Evolutionary conservation across 2,888 invertebrate genomes (phyloP), one percentile per base, ranked within the genome.

Genomic region (Eupithecia vulgata): DNA sequence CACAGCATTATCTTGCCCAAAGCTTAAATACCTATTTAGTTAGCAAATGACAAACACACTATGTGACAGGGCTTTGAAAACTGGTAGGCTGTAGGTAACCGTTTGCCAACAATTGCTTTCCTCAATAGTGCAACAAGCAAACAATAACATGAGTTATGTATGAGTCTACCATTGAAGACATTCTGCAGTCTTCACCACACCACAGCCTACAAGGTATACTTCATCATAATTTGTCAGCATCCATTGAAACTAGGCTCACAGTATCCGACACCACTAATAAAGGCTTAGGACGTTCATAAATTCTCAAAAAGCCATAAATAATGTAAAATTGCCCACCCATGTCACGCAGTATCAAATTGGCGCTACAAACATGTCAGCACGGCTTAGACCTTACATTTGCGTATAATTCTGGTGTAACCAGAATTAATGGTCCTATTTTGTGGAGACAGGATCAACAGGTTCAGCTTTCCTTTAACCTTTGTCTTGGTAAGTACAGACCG

Each of bases 261-360:
- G 42, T 62, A 78, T 79, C 80, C 72, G 75, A 79, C 80, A 78
- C 81, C 82, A 81, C 84, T 87, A 87, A 88, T 88, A 87, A 87
- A 89, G 87, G 85, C 81, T 83, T 83, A 85, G 84, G 84, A 83
- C 82, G 85, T 83, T 83, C 88, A 90, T 91, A 91, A 91, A 91
- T 91, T 87, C 85, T 84, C 81, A 71, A 76, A 80, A 81, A 81
- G 85, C 87, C 74, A 91, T 91, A 91, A 91, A 92, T 91, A 91
- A 91, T 87, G 90, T 88, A 84, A 88, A 90, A 92, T 91, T 89
- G 91, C 90, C 88, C 88, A 90, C 90, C 91, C 91, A 79, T 89
- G 91, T 91, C 90, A 88, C 83, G 81, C 78, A 82, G 87, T 90
- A 88, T 91, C 90, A 90, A 89, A 90, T 89, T 88, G 88, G 84